Evolutionary conservation across 2,888 invertebrate species (phyloP), one percentile per base, ranked within the genome.

Genomic region (Seladonia tumulorum): DNA sequence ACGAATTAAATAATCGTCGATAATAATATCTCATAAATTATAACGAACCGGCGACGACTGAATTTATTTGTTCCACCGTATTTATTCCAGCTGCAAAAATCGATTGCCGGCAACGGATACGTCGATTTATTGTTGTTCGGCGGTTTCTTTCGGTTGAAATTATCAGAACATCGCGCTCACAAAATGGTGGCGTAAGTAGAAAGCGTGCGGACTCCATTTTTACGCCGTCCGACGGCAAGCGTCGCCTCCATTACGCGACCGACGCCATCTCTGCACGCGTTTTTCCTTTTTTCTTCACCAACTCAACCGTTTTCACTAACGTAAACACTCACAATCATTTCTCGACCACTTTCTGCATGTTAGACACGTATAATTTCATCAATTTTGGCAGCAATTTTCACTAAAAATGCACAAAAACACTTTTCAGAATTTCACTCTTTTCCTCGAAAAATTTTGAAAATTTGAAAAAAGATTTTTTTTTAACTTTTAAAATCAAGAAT

Each of bases 171-270:
- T 5, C 47, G n/a, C 47, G 60, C 2, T 22, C 12, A 42, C 8
- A 14, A 29, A 63, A 29, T 16, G 29, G 14, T 18, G 42, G 60
- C 16, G 42, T 8, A 47, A 49, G 53, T 35, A 66, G n/a, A 5
- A 25, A 49, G 42, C 68, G 47, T 1, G 2, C n/a, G 75, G 75
- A 35, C 91, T 85, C 91, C 92, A 92, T 92, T 90, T 91, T 92
- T 91, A 91, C 90, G 89, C 53, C 83, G 90, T 83, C 90, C 91
- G 91, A 82, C 91, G 91, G 90, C 45, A 81, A 53, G 80, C 87
- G 86, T 76, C 60, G 70, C 86, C 70, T n/a, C 83, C 81, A 81
- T 77, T 77, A 60, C 72, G 47, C 14, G 42, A 63, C 66, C n/a
- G 68, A 47, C 72, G 16, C 63, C n/a, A 76, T 14, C n/a, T 39